Conservation (phyloP, 1,140 invertebrate species). For the Drosophila arizonae region DNA sequence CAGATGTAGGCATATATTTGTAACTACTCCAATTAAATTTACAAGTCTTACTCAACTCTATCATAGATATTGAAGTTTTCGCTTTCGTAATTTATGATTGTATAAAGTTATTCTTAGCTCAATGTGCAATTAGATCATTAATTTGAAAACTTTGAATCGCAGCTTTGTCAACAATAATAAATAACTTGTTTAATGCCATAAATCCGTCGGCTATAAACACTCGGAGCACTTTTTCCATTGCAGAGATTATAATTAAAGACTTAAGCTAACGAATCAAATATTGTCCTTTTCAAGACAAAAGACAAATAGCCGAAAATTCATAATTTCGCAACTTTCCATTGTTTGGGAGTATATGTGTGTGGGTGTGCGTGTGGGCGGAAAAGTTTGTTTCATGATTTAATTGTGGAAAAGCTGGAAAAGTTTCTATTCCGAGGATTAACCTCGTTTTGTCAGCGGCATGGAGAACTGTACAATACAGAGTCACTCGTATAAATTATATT, state of each 20-base stretch:
- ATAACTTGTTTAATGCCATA: background rate
- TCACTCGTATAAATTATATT: conserved; percentile 32
- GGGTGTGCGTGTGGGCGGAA: background rate
- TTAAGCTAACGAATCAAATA: background rate
- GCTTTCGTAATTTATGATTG: too few relatives aligned
- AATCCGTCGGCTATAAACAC: background rate
- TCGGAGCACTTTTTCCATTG: background rate
- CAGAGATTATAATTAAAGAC: background rate
- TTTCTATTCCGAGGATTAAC: conserved; percentile 10
- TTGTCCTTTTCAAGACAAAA: conserved; percentile 2
- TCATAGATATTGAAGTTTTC: too few relatives aligned
- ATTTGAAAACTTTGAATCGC: background rate
- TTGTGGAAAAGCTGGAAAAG: background rate
- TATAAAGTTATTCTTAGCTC: too few relatives aligned
- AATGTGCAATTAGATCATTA: background rate
- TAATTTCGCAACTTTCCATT: background rate
- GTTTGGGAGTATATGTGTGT: background rate
- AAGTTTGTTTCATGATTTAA: conserved; percentile 12
- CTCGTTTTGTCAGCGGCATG: background rate
- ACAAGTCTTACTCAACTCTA: too few relatives aligned
- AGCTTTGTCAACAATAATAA: background rate
- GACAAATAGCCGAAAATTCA: background rate
- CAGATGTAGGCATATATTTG: too few relatives aligned
- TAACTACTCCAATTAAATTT: too few relatives aligned
- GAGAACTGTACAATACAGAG: too few relatives aligned